Percentiles rank a stretch among this genome's conserved stretches.
Evolutionary conservation across 1,140 invertebrate genomes (phyloP).

Genomic region (Cotesia typhae): DNA sequence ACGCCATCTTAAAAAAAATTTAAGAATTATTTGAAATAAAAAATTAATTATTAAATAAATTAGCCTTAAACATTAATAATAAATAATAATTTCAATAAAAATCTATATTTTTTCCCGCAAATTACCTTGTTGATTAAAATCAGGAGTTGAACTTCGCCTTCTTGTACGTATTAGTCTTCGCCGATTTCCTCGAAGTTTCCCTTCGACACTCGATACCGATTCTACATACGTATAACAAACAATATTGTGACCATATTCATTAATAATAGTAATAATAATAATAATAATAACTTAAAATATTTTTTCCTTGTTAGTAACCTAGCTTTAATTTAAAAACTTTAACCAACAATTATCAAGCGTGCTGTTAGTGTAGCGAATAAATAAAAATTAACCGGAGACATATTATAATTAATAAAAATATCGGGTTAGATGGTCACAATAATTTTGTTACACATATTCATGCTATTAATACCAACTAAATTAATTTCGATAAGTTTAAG

Average conservation of each 20-base stretch:
- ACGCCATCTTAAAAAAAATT: background rate
- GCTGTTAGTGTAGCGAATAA: slow-evolving; percentile 1
- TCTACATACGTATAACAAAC: slow-evolving; percentile 65
- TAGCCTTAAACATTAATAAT: background rate
- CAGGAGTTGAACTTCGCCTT: slow-evolving; percentile 62
- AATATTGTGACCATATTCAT: slow-evolving; percentile 63
- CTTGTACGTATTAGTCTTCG: slow-evolving; percentile 58
- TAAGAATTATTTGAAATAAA: background rate
- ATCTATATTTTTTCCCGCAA: background rate
- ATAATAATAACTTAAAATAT: background rate
- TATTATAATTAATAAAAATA: slow-evolving; percentile 8
- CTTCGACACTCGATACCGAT: slow-evolving; percentile 70
- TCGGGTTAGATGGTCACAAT: slow-evolving; percentile 65
- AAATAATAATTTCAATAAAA: slow-evolving; percentile 3
- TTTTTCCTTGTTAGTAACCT: too few relatives aligned
- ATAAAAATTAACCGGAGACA: background rate
- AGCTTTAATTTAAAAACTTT: background rate
- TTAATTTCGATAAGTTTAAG: background rate
- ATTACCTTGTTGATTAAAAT: slow-evolving; percentile 51
- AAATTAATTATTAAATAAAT: background rate
- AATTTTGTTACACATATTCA: slow-evolving; percentile 54
- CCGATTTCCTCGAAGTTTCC: slow-evolving; percentile 65
- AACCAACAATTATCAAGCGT: slow-evolving; percentile 41
- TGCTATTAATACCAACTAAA: slow-evolving; percentile 39
- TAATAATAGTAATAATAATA: slow-evolving; percentile 1